Percentiles rank a stretch among this genome's conserved stretches.
Evolutionary conservation across 2,113 vertebrate genomes (phyloP).

Genomic region (Pteropus alecto): DNA sequence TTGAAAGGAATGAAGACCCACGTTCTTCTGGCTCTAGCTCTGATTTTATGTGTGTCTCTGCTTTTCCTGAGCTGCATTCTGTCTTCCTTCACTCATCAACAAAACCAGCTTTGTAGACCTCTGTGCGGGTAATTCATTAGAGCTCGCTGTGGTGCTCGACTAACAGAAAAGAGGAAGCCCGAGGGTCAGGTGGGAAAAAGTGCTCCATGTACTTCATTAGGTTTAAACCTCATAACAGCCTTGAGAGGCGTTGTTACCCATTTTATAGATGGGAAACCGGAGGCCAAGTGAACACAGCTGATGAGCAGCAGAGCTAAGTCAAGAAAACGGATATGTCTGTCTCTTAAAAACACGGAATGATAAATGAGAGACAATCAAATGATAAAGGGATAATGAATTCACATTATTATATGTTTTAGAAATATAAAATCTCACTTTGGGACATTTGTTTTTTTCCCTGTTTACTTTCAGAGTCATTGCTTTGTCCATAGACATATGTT

Average conservation of each 20-base stretch:
- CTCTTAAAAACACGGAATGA: background rate
- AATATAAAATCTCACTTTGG: background rate
- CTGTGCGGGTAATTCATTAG: background rate
- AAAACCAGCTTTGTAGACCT: background rate
- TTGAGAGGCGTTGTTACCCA: background rate
- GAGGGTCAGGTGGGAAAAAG: background rate
- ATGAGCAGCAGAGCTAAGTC: background rate
- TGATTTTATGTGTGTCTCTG: background rate
- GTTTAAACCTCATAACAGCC: background rate
- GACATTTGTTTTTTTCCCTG: background rate
- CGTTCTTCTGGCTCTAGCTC: background rate
- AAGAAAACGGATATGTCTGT: background rate
- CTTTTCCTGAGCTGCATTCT: background rate
- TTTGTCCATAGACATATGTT: background rate
- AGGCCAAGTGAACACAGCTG: background rate
- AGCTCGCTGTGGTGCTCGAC: background rate
- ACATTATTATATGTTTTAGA: background rate
- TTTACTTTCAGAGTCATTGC: background rate
- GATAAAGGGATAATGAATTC: background rate
- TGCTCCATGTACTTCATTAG: background rate
- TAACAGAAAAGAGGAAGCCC: background rate
- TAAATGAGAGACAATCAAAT: background rate
- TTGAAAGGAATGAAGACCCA: fast-evolving
- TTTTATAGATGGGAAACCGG: background rate
- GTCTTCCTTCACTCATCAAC: background rate